A percentile compares a stretch with the other conserved stretches of the same genome.
Conservation (phyloP, 2,113 vertebrate species). For the Phalacrocorax brasilianus region DNA sequence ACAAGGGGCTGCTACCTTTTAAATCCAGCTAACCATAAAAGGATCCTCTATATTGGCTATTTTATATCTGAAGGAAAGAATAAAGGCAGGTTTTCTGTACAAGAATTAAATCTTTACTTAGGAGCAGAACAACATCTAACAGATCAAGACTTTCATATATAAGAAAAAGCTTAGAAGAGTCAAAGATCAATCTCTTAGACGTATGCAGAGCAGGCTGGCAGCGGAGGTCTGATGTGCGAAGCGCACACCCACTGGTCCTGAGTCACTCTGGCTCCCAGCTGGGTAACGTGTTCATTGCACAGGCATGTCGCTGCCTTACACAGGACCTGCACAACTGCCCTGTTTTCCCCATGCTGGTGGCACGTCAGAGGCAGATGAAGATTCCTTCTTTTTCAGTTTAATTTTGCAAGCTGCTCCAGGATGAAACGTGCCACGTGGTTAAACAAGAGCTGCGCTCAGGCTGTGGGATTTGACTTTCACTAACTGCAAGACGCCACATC, state of each 20-base stretch:
- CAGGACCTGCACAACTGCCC: background rate
- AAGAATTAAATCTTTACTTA: background rate
- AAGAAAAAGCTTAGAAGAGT: background rate
- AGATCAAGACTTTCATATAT: background rate
- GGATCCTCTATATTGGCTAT: background rate
- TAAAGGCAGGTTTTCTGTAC: background rate
- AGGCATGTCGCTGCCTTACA: background rate
- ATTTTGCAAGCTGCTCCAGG: background rate
- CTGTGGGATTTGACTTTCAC: background rate
- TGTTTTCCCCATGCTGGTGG: background rate
- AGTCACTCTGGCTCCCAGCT: background rate
- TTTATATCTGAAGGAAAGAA: conserved; percentile 21
- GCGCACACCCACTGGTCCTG: background rate
- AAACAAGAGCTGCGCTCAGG: background rate
- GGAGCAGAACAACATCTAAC: background rate
- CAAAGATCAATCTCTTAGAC: background rate
- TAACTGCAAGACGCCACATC: background rate
- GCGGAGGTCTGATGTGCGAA: background rate
- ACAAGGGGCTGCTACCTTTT: background rate
- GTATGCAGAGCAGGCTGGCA: background rate
- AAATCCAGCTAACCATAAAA: conserved; percentile 15
- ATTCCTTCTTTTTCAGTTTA: background rate
- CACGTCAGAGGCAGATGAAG: background rate
- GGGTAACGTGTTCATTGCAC: background rate
- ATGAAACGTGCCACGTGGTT: background rate